Conservation (phyloP, 2,113 vertebrate species). For the human region GRCh38 chr9:88169501-88170000, state of each 20-base stretch:
- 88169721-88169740: neutral
- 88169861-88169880: too few relatives aligned
- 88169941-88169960: too few relatives aligned
- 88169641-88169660: neutral
- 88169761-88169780: neutral
- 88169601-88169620: neutral
- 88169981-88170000: too few relatives aligned
- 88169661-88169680: neutral
- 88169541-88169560: neutral
- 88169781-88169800: neutral
- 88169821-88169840: too few relatives aligned
- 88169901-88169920: too few relatives aligned
- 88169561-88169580: neutral
- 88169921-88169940: too few relatives aligned
- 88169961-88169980: too few relatives aligned
- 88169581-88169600: neutral
- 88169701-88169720: neutral
- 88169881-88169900: too few relatives aligned
- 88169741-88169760: neutral
- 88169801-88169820: too few relatives aligned
- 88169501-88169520: neutral
- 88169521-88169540: neutral
- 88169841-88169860: too few relatives aligned
- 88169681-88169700: neutral
- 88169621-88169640: neutral